Percentiles rank a stretch among this genome's conserved stretches.
Evolutionary conservation across 2,888 invertebrate species (phyloP).

Genomic region (Camponotus fellah): DNA sequence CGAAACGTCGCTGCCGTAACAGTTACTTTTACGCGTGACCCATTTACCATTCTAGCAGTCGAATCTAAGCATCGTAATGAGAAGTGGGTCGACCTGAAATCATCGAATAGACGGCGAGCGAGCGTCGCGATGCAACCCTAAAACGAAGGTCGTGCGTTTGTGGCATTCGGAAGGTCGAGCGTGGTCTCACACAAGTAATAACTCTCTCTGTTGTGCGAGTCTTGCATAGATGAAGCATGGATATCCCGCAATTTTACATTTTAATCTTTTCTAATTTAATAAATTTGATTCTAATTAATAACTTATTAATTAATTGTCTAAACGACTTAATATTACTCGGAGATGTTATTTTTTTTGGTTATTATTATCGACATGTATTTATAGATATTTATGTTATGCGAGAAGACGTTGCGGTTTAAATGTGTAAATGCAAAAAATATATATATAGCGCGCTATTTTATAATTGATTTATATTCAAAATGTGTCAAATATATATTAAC

Average conservation of each 20-base stretch:
- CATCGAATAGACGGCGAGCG: background rate
- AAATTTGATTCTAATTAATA: too few relatives aligned
- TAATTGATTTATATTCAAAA: constrained; percentile 17
- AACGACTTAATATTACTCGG: background rate
- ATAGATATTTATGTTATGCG: background rate
- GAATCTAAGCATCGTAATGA: constrained; percentile 68
- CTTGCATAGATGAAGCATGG: background rate
- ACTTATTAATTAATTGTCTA: background rate
- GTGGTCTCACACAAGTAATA: constrained; percentile 19
- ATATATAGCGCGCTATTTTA: background rate
- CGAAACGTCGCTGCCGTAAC: constrained; percentile 74
- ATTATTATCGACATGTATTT: background rate
- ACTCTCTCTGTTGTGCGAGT: background rate
- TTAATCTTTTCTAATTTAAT: constrained; percentile 13
- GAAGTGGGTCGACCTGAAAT: constrained; percentile 68
- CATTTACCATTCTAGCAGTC: constrained; percentile 72
- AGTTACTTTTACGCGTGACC: constrained; percentile 77
- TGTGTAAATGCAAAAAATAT: background rate
- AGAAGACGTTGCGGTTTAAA: background rate
- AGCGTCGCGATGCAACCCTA: constrained; percentile 34
- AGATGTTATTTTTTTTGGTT: background rate
- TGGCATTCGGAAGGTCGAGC: constrained; percentile 44
- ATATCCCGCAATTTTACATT: background rate
- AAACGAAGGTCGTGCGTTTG: constrained; percentile 32
- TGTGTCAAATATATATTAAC: background rate